Conservation (phyloP, 1,140 invertebrate species). For the Diorhabda sublineata region DNA sequence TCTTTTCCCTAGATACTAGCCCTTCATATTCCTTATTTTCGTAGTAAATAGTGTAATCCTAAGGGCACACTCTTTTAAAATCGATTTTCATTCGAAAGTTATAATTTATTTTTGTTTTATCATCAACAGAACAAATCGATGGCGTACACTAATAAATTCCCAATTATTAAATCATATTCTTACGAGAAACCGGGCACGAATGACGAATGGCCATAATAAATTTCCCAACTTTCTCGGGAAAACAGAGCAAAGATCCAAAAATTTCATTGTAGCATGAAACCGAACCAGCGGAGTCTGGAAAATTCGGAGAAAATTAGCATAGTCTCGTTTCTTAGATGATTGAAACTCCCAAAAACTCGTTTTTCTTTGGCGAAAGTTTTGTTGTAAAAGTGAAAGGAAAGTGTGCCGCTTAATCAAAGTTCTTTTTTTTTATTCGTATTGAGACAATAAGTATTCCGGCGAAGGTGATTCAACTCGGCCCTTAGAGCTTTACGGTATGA, state of each 20-base stretch:
- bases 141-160: no score
- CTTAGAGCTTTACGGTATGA: background rate
- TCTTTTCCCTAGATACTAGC: no score
- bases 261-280: constrained; percentile 1
- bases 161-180: background rate
- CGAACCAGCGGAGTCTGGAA: background rate
- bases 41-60: no score
- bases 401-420: constrained; percentile 14
- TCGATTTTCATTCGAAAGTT: no score
- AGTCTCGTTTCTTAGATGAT: constrained; percentile 5
- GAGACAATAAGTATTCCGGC: constrained; percentile 13
- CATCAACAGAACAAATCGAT: no score
- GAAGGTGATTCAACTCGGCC: constrained; percentile 1
- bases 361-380: constrained; percentile 6
- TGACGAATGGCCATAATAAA: background rate
- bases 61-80: no score
- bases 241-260: background rate
- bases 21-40: no score
- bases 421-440: constrained; percentile 2
- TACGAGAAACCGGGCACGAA: background rate
- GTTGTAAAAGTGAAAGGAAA: constrained; percentile 13
- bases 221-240: background rate
- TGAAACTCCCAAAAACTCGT: constrained; percentile 6
- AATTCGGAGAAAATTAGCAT: constrained; percentile 7
- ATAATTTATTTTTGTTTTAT: no score